phyloP scores from a whole-genome alignment of 2,113 vertebrate species.

The Ctenomys sociabilis region DNA sequence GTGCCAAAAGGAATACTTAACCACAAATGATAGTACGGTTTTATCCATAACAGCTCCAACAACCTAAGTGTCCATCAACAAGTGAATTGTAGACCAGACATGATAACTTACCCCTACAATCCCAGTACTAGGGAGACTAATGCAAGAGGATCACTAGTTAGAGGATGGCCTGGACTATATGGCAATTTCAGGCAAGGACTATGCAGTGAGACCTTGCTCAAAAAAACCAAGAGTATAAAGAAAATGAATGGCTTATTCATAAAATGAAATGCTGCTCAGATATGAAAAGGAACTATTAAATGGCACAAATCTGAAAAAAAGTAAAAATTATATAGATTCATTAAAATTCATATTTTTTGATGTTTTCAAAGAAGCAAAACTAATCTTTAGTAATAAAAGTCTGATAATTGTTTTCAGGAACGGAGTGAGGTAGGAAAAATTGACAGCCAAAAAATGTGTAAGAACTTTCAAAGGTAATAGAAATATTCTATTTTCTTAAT shows the following conservation, averaged over 20 bases:
- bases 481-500: not conserved
- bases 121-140: not conserved
- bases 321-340: not conserved
- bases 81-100: not conserved
- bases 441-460: not conserved
- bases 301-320: not conserved
- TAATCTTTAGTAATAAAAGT: not conserved
- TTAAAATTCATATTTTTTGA: not conserved
- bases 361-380: not conserved
- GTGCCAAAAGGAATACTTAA: not conserved
- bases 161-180: not conserved
- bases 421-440: not conserved
- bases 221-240: not conserved
- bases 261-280: constrained; percentile 25
- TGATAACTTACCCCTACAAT: not conserved
- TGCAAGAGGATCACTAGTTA: not conserved
- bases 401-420: not conserved
- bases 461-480: not conserved
- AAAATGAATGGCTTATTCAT: not conserved
- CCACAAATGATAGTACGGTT: not conserved
- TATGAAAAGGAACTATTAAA: not conserved
- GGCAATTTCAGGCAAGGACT: not conserved
- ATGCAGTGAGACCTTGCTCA: not conserved
- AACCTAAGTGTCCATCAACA: not conserved
- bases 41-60: not conserved